Conservation (phyloP, 1,140 invertebrate genomes). For the Leptoteleia sp. region DNA sequence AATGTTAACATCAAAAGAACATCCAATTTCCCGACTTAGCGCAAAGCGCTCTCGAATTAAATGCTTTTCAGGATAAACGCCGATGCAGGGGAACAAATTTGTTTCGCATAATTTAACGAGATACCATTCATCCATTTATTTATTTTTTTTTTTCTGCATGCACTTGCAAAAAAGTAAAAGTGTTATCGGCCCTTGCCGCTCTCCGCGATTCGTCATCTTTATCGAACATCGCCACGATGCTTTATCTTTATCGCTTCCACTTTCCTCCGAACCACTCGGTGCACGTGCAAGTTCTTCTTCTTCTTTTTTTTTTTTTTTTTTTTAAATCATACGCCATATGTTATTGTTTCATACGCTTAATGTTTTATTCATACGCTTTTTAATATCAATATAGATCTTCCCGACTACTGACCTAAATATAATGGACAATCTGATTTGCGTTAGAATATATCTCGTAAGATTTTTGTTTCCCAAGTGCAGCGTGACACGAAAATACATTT, state of each 20-base stretch:
- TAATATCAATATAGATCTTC: conserved; percentile 16
- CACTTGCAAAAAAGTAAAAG: neutral
- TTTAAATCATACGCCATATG: neutral
- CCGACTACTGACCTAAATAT: no score
- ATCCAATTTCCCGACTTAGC: no score
- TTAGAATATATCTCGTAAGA: neutral
- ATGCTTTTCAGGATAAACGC: no score
- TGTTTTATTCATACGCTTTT: conserved; percentile 7
- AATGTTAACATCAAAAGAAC: no score
- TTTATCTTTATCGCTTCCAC: conserved; percentile 9
- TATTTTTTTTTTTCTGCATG: neutral
- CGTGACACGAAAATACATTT: no score
- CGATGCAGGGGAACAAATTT: no score
- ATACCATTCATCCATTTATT: no score
- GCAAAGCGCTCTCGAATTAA: no score
- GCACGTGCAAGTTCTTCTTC: neutral
- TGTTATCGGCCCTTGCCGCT: conserved; percentile 4
- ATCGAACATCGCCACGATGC: conserved; percentile 3
- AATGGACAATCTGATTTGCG: neutral
- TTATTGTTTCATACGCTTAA: conserved; percentile 21
- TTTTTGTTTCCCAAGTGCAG: neutral
- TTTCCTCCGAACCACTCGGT: neutral
- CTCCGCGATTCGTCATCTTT: conserved; percentile 11
- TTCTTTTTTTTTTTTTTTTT: no score
- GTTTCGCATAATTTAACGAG: no score